Percentiles rank a stretch among this genome's conserved stretches.
Conservation (phyloP, 2,888 invertebrate species). For the Acrobasis suavella region DNA sequence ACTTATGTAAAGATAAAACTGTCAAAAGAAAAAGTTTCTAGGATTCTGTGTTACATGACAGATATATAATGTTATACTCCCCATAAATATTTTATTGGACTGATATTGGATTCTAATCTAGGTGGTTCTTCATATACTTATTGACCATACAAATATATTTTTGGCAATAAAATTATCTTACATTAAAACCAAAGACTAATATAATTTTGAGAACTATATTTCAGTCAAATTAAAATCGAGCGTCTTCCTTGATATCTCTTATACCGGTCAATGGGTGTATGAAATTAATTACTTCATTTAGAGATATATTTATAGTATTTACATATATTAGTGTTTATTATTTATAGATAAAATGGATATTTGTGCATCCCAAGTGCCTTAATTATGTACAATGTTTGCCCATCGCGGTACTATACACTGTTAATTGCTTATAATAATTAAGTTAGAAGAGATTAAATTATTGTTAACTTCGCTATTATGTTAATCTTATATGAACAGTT, state of each 20-base stretch:
- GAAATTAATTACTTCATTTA: slow-evolving; percentile 47
- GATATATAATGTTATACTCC: not conserved
- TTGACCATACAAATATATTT: slow-evolving; percentile 55
- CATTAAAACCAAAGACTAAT: slow-evolving; percentile 76
- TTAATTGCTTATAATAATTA: slow-evolving; percentile 72
- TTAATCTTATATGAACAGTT: slow-evolving; percentile 60
- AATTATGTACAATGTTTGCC: slow-evolving; percentile 76
- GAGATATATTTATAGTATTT: slow-evolving; percentile 56
- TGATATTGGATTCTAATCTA: slow-evolving; percentile 64
- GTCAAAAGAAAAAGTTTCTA: too few species aligned
- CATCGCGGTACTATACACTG: slow-evolving; percentile 74
- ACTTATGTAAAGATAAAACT: too few species aligned
- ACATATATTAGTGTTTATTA: slow-evolving; percentile 72
- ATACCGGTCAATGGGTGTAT: slow-evolving; percentile 63
- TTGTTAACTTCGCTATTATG: slow-evolving; percentile 79
- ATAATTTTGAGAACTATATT: slow-evolving; percentile 55
- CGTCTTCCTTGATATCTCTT: slow-evolving; percentile 60
- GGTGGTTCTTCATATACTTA: slow-evolving; percentile 62
- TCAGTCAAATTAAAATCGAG: slow-evolving; percentile 49
- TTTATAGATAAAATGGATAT: slow-evolving; percentile 66
- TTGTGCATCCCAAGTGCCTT: slow-evolving; percentile 79
- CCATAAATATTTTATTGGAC: slow-evolving; percentile 50
- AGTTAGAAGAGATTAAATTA: slow-evolving; percentile 81
- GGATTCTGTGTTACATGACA: not conserved
- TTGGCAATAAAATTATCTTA: slow-evolving; percentile 60